Conservation (phyloP, 2,797 vertebrate genomes). For the Chanos chanos region DNA sequence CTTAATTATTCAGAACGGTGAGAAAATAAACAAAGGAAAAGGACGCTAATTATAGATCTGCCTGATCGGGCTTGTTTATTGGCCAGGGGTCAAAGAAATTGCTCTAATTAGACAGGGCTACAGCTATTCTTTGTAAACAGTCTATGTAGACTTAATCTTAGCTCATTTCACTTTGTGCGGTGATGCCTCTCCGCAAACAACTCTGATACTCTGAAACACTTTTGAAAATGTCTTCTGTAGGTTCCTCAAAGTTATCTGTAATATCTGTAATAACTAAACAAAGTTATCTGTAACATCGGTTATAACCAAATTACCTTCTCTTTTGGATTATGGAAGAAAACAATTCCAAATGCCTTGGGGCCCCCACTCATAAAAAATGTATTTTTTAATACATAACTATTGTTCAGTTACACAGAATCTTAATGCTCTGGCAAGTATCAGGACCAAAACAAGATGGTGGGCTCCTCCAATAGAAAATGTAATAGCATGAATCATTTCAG, state of each 20-base stretch:
- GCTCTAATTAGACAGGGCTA: conserved; percentile 34
- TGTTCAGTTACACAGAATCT: too few species aligned
- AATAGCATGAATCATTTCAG: too few species aligned
- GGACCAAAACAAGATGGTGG: too few species aligned
- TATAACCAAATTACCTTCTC: too few species aligned
- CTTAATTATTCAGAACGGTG: conserved; percentile 50
- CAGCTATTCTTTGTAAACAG: conserved; percentile 22
- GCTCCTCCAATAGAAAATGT: too few species aligned
- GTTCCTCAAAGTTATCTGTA: too few species aligned
- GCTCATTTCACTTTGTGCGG: conserved; percentile 13
- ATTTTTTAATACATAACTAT: conserved; percentile 7
- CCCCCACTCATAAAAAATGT: background rate
- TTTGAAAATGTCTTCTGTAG: background rate
- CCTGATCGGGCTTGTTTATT: conserved; percentile 47
- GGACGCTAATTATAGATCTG: conserved; percentile 46
- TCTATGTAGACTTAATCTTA: conserved; percentile 15
- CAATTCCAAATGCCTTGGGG: too few species aligned
- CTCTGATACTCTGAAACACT: conserved; percentile 21
- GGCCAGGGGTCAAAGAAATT: conserved; percentile 39
- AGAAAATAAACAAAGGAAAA: conserved; percentile 43
- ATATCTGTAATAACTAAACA: too few species aligned
- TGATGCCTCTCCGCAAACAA: conserved; percentile 10
- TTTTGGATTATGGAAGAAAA: too few species aligned
- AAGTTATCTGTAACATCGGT: too few species aligned
- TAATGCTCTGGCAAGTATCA: too few species aligned